phyloP scores from a whole-genome alignment of 2,888 invertebrate genomes.

The Melanotus villosus region DNA sequence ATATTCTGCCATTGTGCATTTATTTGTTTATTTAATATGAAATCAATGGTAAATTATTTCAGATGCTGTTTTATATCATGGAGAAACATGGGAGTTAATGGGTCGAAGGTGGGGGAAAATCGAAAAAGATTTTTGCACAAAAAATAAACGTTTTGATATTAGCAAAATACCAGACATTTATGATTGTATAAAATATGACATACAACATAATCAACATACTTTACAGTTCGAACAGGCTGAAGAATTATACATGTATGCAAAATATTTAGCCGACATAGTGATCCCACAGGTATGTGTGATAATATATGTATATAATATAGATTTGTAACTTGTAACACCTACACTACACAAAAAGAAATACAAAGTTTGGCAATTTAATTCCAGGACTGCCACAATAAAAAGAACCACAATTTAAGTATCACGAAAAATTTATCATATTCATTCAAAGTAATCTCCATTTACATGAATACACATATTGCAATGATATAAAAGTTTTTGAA shows the following conservation, averaged over 20 bases:
- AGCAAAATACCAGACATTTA: constrained; percentile 99
- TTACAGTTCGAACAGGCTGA: constrained; percentile 94
- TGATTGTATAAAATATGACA: constrained; percentile 98
- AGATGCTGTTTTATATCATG: constrained; percentile 96
- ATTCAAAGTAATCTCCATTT: too few species aligned
- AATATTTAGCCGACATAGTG: constrained; percentile 98
- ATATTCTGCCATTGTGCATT: not conserved
- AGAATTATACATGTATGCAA: constrained; percentile 94
- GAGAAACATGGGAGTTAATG: constrained; percentile 99
- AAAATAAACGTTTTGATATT: constrained; percentile 94
- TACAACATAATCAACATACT: constrained; percentile 98
- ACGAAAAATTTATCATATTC: too few species aligned
- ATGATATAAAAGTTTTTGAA: too few species aligned
- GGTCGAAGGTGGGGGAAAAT: constrained; percentile 98
- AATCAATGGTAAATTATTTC: constrained; percentile 44
- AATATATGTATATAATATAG: too few species aligned
- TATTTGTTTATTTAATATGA: too few species aligned
- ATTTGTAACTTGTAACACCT: too few species aligned
- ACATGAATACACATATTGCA: too few species aligned
- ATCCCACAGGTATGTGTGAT: constrained; percentile 94
- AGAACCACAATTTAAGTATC: too few species aligned
- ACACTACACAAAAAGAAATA: too few species aligned
- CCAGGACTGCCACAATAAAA: too few species aligned
- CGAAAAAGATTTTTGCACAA: constrained; percentile 97
- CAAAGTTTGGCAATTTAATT: too few species aligned